Percentiles rank a stretch among this genome's conserved stretches.
These are phyloP conservation scores for Myocastor coypus DNA, from an alignment of 2,113 vertebrate species.

Conservation along the genomic window DNA sequence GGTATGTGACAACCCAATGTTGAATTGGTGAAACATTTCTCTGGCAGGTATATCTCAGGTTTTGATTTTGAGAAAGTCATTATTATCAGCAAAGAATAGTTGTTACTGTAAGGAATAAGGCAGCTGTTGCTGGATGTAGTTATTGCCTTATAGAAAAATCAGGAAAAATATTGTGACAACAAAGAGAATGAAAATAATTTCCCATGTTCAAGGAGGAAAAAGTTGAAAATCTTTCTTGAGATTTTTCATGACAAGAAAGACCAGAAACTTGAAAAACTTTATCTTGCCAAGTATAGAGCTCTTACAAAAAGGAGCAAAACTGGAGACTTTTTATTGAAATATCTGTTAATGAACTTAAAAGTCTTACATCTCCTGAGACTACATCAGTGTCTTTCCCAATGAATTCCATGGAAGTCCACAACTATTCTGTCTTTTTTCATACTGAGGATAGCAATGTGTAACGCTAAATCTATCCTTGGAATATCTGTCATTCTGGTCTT, in stretches of 20 bases:
- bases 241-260: background rate
- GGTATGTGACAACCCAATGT: too few species aligned
- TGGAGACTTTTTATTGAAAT: background rate
- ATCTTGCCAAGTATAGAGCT: too few species aligned
- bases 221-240: background rate
- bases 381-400: background rate
- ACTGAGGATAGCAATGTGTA: too few species aligned
- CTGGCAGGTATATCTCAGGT: background rate
- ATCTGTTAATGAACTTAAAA: too few species aligned
- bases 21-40: background rate
- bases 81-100: background rate
- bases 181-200: background rate
- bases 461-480: too few species aligned
- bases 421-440: background rate
- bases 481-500: too few species aligned
- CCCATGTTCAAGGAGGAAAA: background rate
- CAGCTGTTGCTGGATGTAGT: background rate
- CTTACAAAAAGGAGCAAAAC: too few species aligned
- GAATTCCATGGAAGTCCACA: background rate
- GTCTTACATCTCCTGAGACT: background rate
- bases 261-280: background rate
- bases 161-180: too few species aligned
- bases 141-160: background rate
- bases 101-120: background rate
- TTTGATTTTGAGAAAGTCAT: background rate